phyloP scores from a whole-genome alignment of 2,113 vertebrate species.

The Eudyptes chrysolophus region DNA sequence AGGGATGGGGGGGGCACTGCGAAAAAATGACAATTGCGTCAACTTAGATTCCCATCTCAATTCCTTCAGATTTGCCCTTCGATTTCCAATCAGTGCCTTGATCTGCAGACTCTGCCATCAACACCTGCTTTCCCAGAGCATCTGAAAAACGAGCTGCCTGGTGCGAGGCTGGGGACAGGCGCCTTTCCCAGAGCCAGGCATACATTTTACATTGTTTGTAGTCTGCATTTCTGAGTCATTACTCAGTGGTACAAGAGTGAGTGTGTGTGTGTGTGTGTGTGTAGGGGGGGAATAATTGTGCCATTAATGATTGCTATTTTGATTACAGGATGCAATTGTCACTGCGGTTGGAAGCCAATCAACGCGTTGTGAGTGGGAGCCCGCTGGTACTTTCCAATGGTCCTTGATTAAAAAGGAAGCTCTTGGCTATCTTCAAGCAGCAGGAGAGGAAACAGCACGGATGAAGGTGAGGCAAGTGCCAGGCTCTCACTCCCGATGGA shows the following conservation, averaged over 20 bases:
- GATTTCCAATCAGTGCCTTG: background rate
- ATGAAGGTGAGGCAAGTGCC: slow-evolving; percentile 45
- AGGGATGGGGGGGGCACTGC: no score
- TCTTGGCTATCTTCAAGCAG: slow-evolving; percentile 55
- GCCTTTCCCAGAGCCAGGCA: background rate
- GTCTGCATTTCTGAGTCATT: background rate
- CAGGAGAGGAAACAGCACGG: slow-evolving; percentile 39
- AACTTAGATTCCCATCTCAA: background rate
- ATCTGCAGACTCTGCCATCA: background rate
- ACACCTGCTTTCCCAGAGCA: background rate
- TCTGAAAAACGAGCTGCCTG: background rate
- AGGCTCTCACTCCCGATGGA: background rate
- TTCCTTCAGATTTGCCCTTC: background rate
- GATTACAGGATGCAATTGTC: slow-evolving; percentile 70
- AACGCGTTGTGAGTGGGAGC: slow-evolving; percentile 42
- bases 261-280: background rate
- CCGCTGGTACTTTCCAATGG: slow-evolving; percentile 57
- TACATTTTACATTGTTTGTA: background rate
- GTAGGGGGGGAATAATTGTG: slow-evolving; percentile 31
- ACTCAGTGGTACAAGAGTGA: background rate
- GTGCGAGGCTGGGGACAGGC: rapidly evolving
- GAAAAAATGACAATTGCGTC: background rate
- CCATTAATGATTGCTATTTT: slow-evolving; percentile 56
- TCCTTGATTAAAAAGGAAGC: slow-evolving; percentile 65
- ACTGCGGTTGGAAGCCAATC: slow-evolving; percentile 62